These are phyloP conservation scores for Megamerina dolium DNA, from an alignment of 2,888 invertebrate genomes.

Conservation along the genomic window DNA sequence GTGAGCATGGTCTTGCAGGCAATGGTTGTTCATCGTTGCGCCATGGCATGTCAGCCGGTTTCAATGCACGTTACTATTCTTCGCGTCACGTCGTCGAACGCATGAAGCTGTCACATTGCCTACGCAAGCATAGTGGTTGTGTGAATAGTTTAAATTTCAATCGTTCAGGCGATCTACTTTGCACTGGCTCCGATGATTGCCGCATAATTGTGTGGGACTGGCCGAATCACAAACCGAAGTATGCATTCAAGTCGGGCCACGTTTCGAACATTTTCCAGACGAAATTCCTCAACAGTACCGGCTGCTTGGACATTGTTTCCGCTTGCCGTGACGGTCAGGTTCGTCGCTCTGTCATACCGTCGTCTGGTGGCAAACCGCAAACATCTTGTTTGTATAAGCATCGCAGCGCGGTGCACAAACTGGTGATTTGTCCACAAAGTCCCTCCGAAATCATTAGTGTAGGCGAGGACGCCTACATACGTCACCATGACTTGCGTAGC, in stretches of 20 bases:
- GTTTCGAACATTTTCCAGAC: constrained; percentile 83
- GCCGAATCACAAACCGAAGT: constrained; percentile 62
- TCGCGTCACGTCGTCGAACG: constrained; percentile 78
- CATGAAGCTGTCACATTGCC: constrained; percentile 67
- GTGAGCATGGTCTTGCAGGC: constrained; percentile 36
- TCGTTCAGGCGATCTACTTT: constrained; percentile 60
- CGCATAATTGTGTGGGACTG: constrained; percentile 87
- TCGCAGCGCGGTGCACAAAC: constrained; percentile 75
- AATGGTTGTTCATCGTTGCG: constrained; percentile 20
- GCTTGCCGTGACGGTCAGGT: constrained; percentile 87
- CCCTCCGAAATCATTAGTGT: constrained; percentile 76
- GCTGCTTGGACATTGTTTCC: constrained; percentile 78
- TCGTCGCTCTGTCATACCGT: constrained; percentile 56
- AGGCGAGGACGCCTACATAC: constrained; percentile 81
- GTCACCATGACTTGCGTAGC: constrained; percentile 74
- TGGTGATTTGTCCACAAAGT: constrained; percentile 68
- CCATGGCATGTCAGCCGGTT: constrained; percentile 37
- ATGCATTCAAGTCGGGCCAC: constrained; percentile 75
- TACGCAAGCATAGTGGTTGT: constrained; percentile 80
- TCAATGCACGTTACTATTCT: constrained; percentile 69
- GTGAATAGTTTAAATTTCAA: constrained; percentile 92
- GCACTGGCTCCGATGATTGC: constrained; percentile 88
- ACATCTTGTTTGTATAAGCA: constrained; percentile 60
- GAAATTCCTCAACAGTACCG: constrained; percentile 70
- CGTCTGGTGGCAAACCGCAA: constrained; percentile 50